Conservation (phyloP, 1,140 invertebrate genomes). For the Grapholita molesta region DNA sequence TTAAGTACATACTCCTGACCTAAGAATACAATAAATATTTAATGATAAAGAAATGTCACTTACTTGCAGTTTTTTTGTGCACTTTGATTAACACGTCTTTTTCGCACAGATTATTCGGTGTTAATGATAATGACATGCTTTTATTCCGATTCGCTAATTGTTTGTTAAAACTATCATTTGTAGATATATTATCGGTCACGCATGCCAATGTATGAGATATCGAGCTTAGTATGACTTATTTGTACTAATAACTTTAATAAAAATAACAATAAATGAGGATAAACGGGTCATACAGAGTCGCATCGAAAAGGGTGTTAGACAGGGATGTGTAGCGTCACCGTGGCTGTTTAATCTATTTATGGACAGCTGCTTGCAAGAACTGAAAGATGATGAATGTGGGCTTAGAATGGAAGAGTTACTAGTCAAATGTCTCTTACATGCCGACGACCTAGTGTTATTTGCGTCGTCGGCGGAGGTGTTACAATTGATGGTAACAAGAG, state of each 20-base stretch:
- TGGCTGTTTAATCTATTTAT: slow-evolving; percentile 14
- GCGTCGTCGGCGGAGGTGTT: neutral
- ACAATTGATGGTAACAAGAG: neutral
- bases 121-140: slow-evolving; percentile 26
- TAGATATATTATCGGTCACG: slow-evolving; percentile 16
- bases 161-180: neutral
- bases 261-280: neutral
- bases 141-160: neutral
- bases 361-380: neutral
- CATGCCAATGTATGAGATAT: neutral
- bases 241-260: neutral
- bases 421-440: neutral
- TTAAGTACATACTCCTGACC: too few species aligned
- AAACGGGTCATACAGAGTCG: slow-evolving; percentile 16
- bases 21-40: too few species aligned
- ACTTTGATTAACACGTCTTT: slow-evolving; percentile 29
- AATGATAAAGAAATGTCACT: too few species aligned
- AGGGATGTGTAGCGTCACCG: slow-evolving; percentile 23
- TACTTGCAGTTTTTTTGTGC: neutral
- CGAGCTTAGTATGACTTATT: neutral
- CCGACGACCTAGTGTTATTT: neutral
- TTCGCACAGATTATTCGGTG: slow-evolving; percentile 26
- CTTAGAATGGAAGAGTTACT: neutral
- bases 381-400: neutral
- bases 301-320: slow-evolving; percentile 20